phyloP scores from a whole-genome alignment of 2,113 vertebrate genomes.

The Corvus moneduloides region DNA sequence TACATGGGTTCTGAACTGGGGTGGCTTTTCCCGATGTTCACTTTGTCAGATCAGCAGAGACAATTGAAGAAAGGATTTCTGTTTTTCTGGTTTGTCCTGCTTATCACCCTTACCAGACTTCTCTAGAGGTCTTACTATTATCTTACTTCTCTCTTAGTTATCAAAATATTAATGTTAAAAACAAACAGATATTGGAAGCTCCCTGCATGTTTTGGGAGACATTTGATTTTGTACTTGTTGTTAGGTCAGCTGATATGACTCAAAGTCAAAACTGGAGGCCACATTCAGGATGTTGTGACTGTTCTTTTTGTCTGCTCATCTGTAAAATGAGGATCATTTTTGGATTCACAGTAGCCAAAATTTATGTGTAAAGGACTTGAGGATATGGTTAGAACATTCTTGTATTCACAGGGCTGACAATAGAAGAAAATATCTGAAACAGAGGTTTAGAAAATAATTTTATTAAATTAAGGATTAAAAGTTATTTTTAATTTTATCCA shows the following conservation, averaged over 20 bases:
- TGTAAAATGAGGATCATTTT: not conserved
- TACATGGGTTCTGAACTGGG: not conserved
- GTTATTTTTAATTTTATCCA: not conserved
- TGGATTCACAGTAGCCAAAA: not conserved
- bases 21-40: not conserved
- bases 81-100: not conserved
- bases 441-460: not conserved
- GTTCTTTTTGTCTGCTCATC: not conserved
- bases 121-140: not conserved
- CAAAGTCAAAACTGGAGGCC: not conserved
- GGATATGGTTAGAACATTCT: not conserved
- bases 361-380: not conserved
- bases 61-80: not conserved
- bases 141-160: fast-evolving
- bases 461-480: not conserved
- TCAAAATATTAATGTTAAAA: no score
- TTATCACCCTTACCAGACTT: not conserved
- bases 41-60: not conserved
- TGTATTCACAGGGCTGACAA: not conserved
- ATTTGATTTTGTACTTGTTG: not conserved
- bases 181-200: not conserved
- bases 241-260: not conserved
- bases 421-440: not conserved
- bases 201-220: not conserved
- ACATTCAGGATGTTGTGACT: not conserved